Evolutionary conservation across 2,888 invertebrate genomes (phyloP).

Genomic region (Trichogramma evanescens): DNA sequence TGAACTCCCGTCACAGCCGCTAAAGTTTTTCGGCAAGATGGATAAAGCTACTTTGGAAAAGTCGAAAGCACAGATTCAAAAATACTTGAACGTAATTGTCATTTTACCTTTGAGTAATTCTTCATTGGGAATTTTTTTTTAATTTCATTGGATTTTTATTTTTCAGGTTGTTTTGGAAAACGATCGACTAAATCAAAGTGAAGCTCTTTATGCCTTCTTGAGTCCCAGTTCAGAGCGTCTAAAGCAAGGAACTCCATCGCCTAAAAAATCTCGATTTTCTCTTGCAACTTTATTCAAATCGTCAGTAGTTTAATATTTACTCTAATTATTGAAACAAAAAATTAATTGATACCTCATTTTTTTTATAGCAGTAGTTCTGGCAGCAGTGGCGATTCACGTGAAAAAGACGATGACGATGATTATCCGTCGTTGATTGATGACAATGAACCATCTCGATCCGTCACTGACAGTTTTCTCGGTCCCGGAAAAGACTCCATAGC

Average conservation of each 20-base stretch:
- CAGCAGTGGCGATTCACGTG: constrained; percentile 58
- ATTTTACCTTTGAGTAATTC: constrained; percentile 2
- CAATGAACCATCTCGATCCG: constrained; percentile 44
- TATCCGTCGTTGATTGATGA: constrained; percentile 71
- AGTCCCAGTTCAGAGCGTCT: constrained; percentile 86
- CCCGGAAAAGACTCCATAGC: constrained; percentile 75
- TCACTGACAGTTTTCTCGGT: constrained; percentile 39
- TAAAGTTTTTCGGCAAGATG: constrained; percentile 78
- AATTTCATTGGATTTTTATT: constrained; percentile 2
- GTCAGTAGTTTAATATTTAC: constrained; percentile 44
- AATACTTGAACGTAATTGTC: constrained; percentile 67
- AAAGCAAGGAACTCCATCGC: constrained; percentile 68
- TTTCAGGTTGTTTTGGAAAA: constrained; percentile 76
- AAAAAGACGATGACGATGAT: constrained; percentile 74
- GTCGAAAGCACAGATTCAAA: constrained; percentile 75
- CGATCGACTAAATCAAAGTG: constrained; percentile 79
- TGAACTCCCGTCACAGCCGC: constrained; percentile 74
- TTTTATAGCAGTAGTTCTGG: constrained; percentile 30
- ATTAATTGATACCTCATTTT: constrained; percentile 4
- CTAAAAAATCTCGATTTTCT: constrained; percentile 81
- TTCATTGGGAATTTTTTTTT: constrained; percentile 2
- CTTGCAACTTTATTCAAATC: constrained; percentile 80
- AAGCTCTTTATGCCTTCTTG: constrained; percentile 84
- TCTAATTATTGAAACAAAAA: not conserved
- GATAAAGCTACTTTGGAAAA: constrained; percentile 75